These are phyloP conservation scores for Heteromurus nitidus DNA, from an alignment of 2,888 invertebrate genomes.

Conservation along the genomic window DNA sequence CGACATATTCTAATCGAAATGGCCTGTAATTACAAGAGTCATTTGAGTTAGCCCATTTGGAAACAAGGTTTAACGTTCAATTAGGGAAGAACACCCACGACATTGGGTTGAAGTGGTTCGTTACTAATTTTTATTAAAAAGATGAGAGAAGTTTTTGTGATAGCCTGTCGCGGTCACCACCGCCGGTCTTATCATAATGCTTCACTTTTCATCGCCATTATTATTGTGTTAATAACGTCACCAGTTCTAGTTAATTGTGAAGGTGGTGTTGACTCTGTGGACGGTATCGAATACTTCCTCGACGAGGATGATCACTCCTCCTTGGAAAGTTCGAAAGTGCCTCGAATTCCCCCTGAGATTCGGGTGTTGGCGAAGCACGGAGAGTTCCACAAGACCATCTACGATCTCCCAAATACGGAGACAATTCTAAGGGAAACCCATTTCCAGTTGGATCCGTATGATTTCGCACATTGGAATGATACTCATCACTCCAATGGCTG, in stretches of 20 bases:
- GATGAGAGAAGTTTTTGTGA: too few species aligned
- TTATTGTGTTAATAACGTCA: neutral
- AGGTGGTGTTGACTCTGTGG: slow-evolving; percentile 12
- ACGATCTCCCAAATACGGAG: slow-evolving; percentile 60
- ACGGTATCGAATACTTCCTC: slow-evolving; percentile 46
- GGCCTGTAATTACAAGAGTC: too few species aligned
- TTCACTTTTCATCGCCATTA: too few species aligned
- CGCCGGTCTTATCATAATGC: too few species aligned
- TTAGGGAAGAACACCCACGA: too few species aligned
- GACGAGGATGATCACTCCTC: slow-evolving; percentile 51
- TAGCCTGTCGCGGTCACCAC: too few species aligned
- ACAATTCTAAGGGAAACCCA: slow-evolving; percentile 46
- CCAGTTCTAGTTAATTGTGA: too few species aligned
- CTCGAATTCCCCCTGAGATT: slow-evolving; percentile 60
- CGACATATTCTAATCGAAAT: too few species aligned
- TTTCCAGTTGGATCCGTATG: slow-evolving; percentile 48
- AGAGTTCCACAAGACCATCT: slow-evolving; percentile 57
- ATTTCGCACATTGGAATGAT: slow-evolving; percentile 61
- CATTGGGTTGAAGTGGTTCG: too few species aligned
- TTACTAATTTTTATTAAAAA: too few species aligned
- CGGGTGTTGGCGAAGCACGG: slow-evolving; percentile 63
- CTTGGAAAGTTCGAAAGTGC: slow-evolving; percentile 35
- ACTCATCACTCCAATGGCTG: slow-evolving; percentile 58
- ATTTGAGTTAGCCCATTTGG: too few species aligned
- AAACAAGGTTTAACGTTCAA: too few species aligned